Conservation (phyloP, 2,113 vertebrate species). For the Serilophus lunatus region DNA sequence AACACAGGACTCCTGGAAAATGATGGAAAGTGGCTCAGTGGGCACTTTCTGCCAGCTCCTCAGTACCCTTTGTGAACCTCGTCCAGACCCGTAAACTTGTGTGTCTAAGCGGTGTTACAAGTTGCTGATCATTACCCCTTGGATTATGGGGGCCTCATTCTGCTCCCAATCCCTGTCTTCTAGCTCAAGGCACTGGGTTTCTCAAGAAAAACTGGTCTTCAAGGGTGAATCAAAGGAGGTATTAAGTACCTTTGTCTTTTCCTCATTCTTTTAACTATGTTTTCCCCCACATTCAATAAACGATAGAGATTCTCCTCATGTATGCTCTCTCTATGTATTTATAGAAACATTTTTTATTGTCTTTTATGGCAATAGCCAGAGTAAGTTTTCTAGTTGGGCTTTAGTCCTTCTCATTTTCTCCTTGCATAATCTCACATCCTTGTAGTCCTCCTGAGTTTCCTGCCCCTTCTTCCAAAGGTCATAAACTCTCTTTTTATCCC, state of each 20-base stretch:
- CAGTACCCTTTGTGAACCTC: background rate
- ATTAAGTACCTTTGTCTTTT: background rate
- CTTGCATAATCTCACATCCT: background rate
- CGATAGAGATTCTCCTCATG: background rate
- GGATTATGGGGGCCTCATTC: background rate
- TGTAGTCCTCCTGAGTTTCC: background rate
- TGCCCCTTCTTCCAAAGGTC: background rate
- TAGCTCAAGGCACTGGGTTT: background rate
- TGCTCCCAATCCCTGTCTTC: background rate
- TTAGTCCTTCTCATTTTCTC: background rate
- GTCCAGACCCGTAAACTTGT: background rate
- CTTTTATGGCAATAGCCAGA: background rate
- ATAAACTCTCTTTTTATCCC: background rate
- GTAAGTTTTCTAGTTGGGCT: background rate
- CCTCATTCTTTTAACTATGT: background rate
- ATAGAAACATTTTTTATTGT: background rate
- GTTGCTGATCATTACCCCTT: background rate
- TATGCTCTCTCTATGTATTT: background rate
- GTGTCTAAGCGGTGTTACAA: background rate
- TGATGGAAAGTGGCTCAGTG: background rate
- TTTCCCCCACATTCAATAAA: background rate
- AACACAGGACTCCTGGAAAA: background rate
- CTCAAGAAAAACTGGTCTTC: background rate
- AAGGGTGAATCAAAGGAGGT: background rate
- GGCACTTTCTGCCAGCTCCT: background rate